Base-by-base conservation (phyloP, 2,797 vertebrate genomes). In the Ptychadena robeensis region DNA sequence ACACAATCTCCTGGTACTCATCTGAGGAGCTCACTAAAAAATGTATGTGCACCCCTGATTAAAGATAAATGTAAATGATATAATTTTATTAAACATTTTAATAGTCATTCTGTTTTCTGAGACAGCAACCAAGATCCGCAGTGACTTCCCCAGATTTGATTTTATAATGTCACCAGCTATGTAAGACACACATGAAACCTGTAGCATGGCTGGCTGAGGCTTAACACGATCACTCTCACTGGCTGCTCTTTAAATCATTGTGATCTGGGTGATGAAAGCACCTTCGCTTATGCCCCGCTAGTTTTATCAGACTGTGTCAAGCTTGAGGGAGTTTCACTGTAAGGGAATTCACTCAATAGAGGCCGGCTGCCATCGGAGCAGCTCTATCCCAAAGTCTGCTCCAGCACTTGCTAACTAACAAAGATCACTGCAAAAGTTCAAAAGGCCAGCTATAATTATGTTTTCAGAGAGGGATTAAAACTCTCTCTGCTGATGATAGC, bases 361-460 rank as follows among this genome's bases (percentile, higher is more conserved):
- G 71, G 73, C 64, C 68, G 28, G 44, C 77, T 74, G 82, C 70
- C 82, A 84, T 72, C 61, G 25, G 44, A 73, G 15, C 15, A 37
- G 71, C 48, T 75, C 65, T 66, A 40, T 38, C 64, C 71, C 65
- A 73, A 27, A 69, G 82, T 37, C 72, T 64, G 65, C 57, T 53
- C 64, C 65, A 63, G 64, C 82, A 84, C 82, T 84, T 84, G 82
- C 82, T 84, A 84, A 84, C 82, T 68, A 84, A 84, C 82, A 84
- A 84, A 84, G 77, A 84, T 84, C 79, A 84, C 73, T 80, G 77
- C 64, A 44, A 74, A 80, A 84, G 82, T 84, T 84, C 82, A 84
- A 84, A 84, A 84, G 82, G 82, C 77, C 77, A 84, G 27, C 77
- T 84, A 74, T 80, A 80, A 84, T 84, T 84, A 84, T 84, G 82